Percentiles rank a stretch among this genome's conserved stretches.
Evolutionary conservation across 1,140 invertebrate genomes (phyloP).

Genomic region (Acarapis woodi): DNA sequence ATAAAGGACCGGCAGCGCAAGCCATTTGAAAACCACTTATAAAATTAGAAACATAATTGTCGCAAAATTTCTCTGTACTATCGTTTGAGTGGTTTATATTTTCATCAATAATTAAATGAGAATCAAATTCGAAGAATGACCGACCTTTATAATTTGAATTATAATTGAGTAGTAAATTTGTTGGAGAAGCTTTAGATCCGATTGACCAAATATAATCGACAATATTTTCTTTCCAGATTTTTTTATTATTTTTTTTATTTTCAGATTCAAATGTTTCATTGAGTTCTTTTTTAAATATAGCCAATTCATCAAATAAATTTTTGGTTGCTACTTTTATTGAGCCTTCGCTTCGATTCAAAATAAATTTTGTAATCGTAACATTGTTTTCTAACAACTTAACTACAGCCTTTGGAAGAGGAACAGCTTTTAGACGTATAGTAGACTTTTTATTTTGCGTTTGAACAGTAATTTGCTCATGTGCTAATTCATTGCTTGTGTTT

Average conservation of each 20-base stretch:
- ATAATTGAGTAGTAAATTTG: conserved; percentile 63
- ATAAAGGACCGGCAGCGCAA: conserved; percentile 55
- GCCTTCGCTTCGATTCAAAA: too few relatives aligned
- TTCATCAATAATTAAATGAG: background rate
- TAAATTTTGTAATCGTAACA: conserved; percentile 11
- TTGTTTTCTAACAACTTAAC: conserved; percentile 34
- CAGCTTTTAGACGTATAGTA: conserved; percentile 39
- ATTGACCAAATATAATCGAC: conserved; percentile 58
- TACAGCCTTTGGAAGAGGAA: conserved; percentile 41
- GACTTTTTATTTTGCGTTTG: conserved; percentile 38
- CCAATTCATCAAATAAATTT: conserved; percentile 9
- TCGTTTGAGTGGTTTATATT: conserved; percentile 18
- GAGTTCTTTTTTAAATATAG: background rate
- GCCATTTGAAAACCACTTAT: conserved; percentile 84
- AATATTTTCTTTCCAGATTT: conserved; percentile 21
- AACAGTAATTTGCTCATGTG: conserved; percentile 20
- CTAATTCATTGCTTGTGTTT: background rate
- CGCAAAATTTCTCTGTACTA: conserved; percentile 3
- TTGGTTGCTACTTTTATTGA: conserved; percentile 3
- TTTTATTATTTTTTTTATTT: background rate
- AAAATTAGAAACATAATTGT: conserved; percentile 37
- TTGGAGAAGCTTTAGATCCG: conserved; percentile 56
- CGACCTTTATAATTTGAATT: too few relatives aligned
- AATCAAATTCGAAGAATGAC: conserved; percentile 2
- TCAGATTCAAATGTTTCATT: background rate